Percentiles rank a stretch among this genome's conserved stretches.
phyloP scores from a whole-genome alignment of 1,140 invertebrate species.

The Nebria ingens region DNA sequence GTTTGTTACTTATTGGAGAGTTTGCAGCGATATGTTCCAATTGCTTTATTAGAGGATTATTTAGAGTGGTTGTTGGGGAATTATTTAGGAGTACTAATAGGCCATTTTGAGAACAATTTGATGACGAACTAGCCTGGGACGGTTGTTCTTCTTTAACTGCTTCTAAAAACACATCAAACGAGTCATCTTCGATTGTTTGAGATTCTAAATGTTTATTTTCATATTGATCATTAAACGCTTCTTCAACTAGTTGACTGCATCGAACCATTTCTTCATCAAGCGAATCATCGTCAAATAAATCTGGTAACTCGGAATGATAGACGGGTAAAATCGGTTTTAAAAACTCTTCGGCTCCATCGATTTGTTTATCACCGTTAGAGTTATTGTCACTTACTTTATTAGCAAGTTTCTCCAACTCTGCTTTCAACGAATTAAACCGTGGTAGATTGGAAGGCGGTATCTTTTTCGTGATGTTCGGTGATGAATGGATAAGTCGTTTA shows the following conservation, averaged over 20 bases:
- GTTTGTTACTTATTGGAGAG: slow-evolving; percentile 15
- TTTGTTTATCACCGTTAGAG: neutral
- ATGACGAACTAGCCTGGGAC: slow-evolving; percentile 11
- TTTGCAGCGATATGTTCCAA: slow-evolving; percentile 13
- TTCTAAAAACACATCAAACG: slow-evolving; percentile 21
- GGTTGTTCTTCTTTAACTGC: slow-evolving; percentile 17
- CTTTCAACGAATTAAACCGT: slow-evolving; percentile 25
- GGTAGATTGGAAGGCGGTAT: slow-evolving; percentile 20
- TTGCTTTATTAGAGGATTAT: slow-evolving; percentile 14
- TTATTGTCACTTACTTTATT: slow-evolving; percentile 18
- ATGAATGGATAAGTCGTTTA: slow-evolving; percentile 16
- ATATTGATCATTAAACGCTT: slow-evolving; percentile 12
- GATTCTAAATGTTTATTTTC: slow-evolving; percentile 13
- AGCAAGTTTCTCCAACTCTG: slow-evolving; percentile 26
- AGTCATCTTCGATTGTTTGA: slow-evolving; percentile 20
- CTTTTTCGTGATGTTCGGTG: slow-evolving; percentile 24
- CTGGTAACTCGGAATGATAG: slow-evolving; percentile 13
- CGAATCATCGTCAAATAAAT: slow-evolving; percentile 27
- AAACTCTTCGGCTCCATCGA: slow-evolving; percentile 12
- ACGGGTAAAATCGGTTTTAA: slow-evolving; percentile 19
- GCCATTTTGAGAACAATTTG: no score
- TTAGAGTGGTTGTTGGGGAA: neutral
- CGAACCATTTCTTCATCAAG: slow-evolving; percentile 27
- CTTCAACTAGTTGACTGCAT: slow-evolving; percentile 26
- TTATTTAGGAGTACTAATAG: no score